A percentile compares a stretch with the other conserved stretches of the same genome.
Evolutionary conservation across 2,888 invertebrate genomes (phyloP).

Genomic region (Rhabditoides inermis): DNA sequence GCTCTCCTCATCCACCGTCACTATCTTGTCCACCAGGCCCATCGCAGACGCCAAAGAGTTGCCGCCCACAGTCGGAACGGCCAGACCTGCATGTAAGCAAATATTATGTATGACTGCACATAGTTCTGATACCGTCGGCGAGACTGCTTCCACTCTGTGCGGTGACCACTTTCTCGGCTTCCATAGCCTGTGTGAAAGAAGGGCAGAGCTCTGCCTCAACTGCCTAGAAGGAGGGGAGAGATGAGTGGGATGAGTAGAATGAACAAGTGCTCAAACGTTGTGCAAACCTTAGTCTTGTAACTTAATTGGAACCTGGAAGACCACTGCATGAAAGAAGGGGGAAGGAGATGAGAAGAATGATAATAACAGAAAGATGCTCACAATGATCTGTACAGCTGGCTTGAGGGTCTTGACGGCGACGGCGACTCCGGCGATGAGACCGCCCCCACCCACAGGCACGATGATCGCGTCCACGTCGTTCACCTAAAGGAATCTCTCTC

Average conservation of each 20-base stretch:
- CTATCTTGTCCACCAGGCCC: conserved; percentile 63
- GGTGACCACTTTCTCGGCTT: conserved; percentile 65
- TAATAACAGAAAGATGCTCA: conserved; percentile 58
- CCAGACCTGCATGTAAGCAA: conserved; percentile 58
- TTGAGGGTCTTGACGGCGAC: conserved; percentile 77
- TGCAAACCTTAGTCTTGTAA: too few species aligned
- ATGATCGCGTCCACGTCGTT: conserved; percentile 76
- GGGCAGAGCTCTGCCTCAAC: conserved; percentile 85
- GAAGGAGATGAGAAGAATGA: not conserved
- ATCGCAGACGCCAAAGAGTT: conserved; percentile 73
- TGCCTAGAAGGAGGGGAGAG: conserved; percentile 62
- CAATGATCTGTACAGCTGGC: conserved; percentile 75
- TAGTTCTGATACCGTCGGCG: conserved; percentile 67
- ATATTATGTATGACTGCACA: not conserved
- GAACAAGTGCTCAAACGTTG: too few species aligned
- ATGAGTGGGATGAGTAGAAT: too few species aligned
- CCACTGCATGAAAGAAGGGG: too few species aligned
- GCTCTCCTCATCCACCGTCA: conserved; percentile 54
- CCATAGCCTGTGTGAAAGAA: conserved; percentile 70
- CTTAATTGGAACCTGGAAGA: too few species aligned
- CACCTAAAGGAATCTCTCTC: conserved; percentile 8
- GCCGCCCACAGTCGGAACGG: conserved; percentile 77
- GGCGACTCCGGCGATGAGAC: conserved; percentile 80
- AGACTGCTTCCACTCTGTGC: conserved; percentile 68
- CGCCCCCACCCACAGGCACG: conserved; percentile 87